A percentile compares a stretch with the other conserved stretches of the same genome.
Conservation (phyloP, 1,140 invertebrate genomes). For the Aradophagus sp. region DNA sequence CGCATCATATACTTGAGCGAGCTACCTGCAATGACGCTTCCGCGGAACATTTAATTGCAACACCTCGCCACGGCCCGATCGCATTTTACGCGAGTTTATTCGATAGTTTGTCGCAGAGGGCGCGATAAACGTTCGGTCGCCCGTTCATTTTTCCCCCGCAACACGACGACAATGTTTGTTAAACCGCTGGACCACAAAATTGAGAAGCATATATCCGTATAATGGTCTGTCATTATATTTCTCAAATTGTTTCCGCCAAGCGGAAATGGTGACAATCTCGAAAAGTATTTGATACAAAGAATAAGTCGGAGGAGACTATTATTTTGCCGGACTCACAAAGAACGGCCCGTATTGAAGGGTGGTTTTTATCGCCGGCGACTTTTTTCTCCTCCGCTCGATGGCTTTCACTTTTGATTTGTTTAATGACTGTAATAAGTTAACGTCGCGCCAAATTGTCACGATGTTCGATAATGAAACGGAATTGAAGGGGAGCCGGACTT, state of each 20-base stretch:
- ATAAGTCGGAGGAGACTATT: constrained; percentile 39
- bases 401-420: constrained; percentile 22
- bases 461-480: too few species aligned
- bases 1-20: background rate
- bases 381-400: constrained; percentile 15
- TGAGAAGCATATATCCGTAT: constrained; percentile 26
- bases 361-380: constrained; percentile 16
- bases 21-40: constrained; percentile 23
- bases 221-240: constrained; percentile 42
- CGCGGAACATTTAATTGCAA: constrained; percentile 32
- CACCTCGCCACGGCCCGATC: constrained; percentile 5
- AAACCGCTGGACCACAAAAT: constrained; percentile 28
- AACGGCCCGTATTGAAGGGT: constrained; percentile 28
- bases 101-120: constrained; percentile 8
- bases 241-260: constrained; percentile 48
- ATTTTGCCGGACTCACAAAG: constrained; percentile 43
- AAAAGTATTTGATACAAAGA: constrained; percentile 46
- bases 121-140: background rate
- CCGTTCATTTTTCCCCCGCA: too few species aligned
- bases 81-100: constrained; percentile 23
- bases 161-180: constrained; percentile 8
- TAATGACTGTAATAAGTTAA: constrained; percentile 13
- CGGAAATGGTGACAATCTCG: constrained; percentile 33
- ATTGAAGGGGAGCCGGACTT: too few species aligned
- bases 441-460: too few species aligned